phyloP scores from a whole-genome alignment of 1,140 invertebrate species.

The Diprion similis region DNA sequence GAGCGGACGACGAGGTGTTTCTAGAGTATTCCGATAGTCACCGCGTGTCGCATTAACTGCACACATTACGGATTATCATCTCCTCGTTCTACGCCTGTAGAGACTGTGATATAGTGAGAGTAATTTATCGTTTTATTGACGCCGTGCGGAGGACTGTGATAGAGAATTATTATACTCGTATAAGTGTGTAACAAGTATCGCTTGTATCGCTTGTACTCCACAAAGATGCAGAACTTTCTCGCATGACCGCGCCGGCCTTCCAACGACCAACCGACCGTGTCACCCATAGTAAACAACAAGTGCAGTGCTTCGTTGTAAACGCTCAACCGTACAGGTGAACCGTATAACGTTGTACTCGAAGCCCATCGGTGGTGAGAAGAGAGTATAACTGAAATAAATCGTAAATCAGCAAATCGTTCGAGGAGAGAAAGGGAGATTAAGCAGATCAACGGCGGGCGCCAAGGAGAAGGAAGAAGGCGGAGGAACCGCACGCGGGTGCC shows the following conservation, averaged over 20 bases:
- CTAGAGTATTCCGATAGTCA: background rate
- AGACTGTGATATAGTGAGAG: background rate
- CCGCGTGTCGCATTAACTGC: background rate
- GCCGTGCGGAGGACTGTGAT: background rate
- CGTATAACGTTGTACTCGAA: background rate
- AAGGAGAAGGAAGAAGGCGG: background rate
- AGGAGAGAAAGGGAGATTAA: no score
- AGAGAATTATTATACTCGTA: background rate
- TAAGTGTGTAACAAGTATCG: background rate
- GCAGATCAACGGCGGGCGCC: no score
- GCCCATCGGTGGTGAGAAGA: background rate
- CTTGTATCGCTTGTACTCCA: background rate
- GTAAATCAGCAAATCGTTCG: no score
- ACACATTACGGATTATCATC: background rate
- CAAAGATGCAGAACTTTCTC: background rate
- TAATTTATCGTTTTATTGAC: background rate
- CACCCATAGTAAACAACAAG: background rate
- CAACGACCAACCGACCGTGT: background rate
- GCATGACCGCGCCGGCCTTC: constrained; percentile 4
- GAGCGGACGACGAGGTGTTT: background rate
- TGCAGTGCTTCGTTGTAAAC: background rate
- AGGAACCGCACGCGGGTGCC: background rate
- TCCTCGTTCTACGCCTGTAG: background rate
- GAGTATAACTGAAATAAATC: no score
- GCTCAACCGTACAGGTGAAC: no score